Conservation (phyloP, 2,797 vertebrate genomes). For the Tokudaia muenninki region DNA sequence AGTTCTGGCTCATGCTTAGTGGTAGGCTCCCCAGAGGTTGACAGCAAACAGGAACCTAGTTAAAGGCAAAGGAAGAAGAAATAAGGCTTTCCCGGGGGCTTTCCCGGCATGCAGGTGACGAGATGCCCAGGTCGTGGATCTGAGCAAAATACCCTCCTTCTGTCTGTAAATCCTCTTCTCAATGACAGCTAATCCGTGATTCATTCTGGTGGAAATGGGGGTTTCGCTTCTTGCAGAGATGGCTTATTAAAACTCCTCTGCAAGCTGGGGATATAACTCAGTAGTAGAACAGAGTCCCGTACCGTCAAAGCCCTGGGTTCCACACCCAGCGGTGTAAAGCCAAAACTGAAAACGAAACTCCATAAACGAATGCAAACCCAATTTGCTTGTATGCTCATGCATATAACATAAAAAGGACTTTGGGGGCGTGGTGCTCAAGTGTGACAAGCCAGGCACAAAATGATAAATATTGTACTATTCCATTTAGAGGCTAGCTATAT, state of each 20-base stretch:
- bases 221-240: background rate
- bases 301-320: background rate
- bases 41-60: conserved; percentile 25
- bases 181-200: background rate
- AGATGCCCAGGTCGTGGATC: background rate
- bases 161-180: background rate
- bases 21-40: background rate
- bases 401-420: background rate
- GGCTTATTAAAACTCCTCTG: conserved; percentile 22
- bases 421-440: background rate
- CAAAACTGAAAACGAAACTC: background rate
- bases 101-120: background rate
- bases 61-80: background rate
- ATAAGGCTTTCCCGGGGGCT: background rate
- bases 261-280: background rate
- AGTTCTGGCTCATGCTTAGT: conserved; percentile 16
- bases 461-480: background rate
- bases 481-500: background rate
- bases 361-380: background rate
- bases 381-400: background rate
- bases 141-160: background rate
- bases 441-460: background rate
- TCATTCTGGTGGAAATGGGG: background rate
- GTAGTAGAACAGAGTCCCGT: background rate
- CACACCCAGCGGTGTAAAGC: background rate